These are phyloP conservation scores for Carduelis carduelis DNA, from an alignment of 2,797 vertebrate genomes.

Conservation along the genomic window DNA sequence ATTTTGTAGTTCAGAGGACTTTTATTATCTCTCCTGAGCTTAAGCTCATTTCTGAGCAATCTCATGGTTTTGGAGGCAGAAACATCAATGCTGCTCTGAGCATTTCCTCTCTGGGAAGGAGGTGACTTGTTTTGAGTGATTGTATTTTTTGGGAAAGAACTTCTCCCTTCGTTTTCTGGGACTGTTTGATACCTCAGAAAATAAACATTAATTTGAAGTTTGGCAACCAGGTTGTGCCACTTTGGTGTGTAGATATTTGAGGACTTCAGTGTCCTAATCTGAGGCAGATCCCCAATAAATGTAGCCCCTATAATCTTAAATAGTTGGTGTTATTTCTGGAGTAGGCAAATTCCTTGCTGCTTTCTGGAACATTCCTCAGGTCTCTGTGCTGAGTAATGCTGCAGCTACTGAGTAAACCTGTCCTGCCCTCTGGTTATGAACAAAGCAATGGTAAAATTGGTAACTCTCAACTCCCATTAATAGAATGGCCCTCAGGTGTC, in stretches of 20 bases:
- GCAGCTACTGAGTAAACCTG: neutral
- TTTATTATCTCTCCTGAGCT: neutral
- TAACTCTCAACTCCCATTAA: neutral
- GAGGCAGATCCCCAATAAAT: neutral
- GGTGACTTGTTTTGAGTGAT: neutral
- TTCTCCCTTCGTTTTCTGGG: neutral
- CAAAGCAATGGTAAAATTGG: neutral
- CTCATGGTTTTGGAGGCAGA: neutral
- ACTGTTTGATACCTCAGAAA: neutral
- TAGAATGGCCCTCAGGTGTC: neutral
- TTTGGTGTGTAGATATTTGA: neutral
- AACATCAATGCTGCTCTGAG: neutral
- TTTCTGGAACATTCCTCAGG: neutral
- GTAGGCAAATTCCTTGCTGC: neutral
- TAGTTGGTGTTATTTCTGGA: neutral
- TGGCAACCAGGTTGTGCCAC: neutral
- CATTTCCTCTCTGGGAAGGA: neutral
- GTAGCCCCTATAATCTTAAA: neutral
- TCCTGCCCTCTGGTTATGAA: neutral
- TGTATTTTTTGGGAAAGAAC: neutral
- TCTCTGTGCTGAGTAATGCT: neutral
- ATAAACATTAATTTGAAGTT: neutral
- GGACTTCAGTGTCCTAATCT: neutral
- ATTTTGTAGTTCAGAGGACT: neutral
- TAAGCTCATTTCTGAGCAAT: neutral